Percentiles rank a stretch among this genome's conserved stretches.
These are phyloP conservation scores for Brenthis ino DNA, from an alignment of 2,888 invertebrate genomes.

Conservation along the genomic window DNA sequence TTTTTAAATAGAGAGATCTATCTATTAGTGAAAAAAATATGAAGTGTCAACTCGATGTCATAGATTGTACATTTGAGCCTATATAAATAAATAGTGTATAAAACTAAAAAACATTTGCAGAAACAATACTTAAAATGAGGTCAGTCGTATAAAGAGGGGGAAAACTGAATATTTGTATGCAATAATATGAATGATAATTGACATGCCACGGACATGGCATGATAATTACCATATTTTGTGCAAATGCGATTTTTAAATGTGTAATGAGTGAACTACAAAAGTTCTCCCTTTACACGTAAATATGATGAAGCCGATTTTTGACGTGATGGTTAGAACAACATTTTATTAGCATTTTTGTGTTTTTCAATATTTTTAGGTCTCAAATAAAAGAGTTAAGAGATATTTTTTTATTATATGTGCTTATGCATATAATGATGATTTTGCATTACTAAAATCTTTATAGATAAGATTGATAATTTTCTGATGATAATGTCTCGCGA, in stretches of 20 bases:
- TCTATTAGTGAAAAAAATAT: too few species aligned
- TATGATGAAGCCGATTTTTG: conserved; percentile 43
- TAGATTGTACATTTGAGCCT: too few species aligned
- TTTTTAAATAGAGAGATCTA: too few species aligned
- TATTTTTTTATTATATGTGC: too few species aligned
- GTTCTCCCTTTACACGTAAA: conserved; percentile 68
- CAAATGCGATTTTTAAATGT: conserved; percentile 43
- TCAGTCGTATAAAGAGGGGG: conserved; percentile 65
- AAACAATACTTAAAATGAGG: conserved; percentile 23
- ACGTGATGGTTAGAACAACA: conserved; percentile 68
- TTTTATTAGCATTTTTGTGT: conserved; percentile 26
- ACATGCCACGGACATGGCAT: conserved; percentile 62
- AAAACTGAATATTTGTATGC: conserved; percentile 80
- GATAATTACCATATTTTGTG: conserved; percentile 50
- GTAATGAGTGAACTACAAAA: conserved; percentile 68
- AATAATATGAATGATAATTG: conserved; percentile 62
- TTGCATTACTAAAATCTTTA: background rate
- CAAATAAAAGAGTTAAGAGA: background rate
- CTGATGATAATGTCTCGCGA: background rate
- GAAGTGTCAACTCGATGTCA: too few species aligned
- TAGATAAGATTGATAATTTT: background rate
- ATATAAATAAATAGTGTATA: background rate
- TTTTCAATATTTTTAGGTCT: too few species aligned
- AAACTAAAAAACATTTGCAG: conserved; percentile 18
- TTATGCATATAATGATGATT: background rate